Conservation (phyloP, 2,888 invertebrate genomes). For the Subacronicta megacephala region DNA sequence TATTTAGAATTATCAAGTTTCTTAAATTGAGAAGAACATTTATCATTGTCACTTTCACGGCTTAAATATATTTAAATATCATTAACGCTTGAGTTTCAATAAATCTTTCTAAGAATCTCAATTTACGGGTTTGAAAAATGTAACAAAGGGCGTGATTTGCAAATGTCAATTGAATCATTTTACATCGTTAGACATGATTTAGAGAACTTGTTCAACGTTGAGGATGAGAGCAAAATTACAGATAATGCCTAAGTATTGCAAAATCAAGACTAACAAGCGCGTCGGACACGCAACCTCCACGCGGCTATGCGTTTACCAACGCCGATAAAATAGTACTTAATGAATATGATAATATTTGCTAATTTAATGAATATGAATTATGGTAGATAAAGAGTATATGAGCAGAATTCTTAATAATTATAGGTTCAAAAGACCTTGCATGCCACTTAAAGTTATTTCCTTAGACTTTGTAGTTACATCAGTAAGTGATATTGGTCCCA, state of each 20-base stretch:
- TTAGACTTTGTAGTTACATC: conserved; percentile 15
- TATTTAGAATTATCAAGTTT: conserved; percentile 11
- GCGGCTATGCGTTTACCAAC: conserved; percentile 23
- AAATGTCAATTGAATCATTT: conserved; percentile 30
- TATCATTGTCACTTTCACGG: conserved; percentile 15
- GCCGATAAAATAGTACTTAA: conserved; percentile 32
- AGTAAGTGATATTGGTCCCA: background rate
- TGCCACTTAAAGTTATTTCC: conserved; percentile 22
- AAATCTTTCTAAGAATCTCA: conserved; percentile 12
- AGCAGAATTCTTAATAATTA: conserved; percentile 24
- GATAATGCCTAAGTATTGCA: conserved; percentile 34
- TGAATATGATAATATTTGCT: conserved; percentile 40
- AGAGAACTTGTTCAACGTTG: conserved; percentile 17
- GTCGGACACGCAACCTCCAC: conserved; percentile 47
- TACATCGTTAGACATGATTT: conserved; percentile 22
- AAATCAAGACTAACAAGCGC: conserved; percentile 44
- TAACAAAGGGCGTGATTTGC: conserved; percentile 13
- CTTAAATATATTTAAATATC: conserved; percentile 2
- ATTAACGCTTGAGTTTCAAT: conserved; percentile 3
- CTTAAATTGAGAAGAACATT: conserved; percentile 9
- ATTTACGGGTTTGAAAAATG: conserved; percentile 15
- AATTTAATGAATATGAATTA: conserved; percentile 35
- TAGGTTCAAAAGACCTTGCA: conserved; percentile 37
- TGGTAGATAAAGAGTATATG: conserved; percentile 26
- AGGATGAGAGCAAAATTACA: conserved; percentile 37